A percentile compares a stretch with the other conserved stretches of the same genome.
phyloP scores from a whole-genome alignment of 2,113 vertebrate genomes.

The Numida meleagris region DNA sequence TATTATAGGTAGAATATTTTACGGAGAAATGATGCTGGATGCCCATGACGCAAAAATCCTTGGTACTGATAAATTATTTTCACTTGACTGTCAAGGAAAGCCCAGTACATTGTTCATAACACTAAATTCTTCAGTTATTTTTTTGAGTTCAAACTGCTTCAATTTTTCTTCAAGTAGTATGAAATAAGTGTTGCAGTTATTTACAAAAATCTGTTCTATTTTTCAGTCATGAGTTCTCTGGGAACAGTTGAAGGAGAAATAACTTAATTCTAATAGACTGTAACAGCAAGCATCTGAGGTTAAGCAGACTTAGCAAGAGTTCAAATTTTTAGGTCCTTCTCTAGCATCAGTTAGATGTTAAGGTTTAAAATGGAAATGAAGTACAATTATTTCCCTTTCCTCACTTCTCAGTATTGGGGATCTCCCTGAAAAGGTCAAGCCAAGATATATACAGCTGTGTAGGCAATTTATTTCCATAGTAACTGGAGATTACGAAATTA shows the following conservation, averaged over 20 bases:
- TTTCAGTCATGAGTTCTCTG: background rate
- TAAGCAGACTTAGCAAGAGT: background rate
- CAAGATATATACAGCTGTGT: background rate
- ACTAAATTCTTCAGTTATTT: background rate
- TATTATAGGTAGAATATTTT: background rate
- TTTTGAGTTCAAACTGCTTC: background rate
- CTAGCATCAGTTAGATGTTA: background rate
- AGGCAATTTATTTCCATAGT: background rate
- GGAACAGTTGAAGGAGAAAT: background rate
- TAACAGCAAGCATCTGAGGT: background rate
- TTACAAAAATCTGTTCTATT: background rate
- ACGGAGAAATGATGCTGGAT: background rate
- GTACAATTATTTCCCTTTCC: background rate
- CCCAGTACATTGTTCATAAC: background rate
- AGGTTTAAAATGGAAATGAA: background rate
- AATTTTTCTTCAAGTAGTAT: background rate
- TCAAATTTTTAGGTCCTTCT: background rate
- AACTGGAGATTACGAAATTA: background rate
- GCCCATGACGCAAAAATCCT: background rate
- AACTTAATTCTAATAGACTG: background rate
- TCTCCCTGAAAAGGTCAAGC: background rate
- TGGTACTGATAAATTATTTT: background rate
- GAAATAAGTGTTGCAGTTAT: background rate
- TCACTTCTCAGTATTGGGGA: background rate
- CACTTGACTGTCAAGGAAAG: background rate